Conservation (phyloP, 1,140 invertebrate species). For the Oscheius sp. region DNA sequence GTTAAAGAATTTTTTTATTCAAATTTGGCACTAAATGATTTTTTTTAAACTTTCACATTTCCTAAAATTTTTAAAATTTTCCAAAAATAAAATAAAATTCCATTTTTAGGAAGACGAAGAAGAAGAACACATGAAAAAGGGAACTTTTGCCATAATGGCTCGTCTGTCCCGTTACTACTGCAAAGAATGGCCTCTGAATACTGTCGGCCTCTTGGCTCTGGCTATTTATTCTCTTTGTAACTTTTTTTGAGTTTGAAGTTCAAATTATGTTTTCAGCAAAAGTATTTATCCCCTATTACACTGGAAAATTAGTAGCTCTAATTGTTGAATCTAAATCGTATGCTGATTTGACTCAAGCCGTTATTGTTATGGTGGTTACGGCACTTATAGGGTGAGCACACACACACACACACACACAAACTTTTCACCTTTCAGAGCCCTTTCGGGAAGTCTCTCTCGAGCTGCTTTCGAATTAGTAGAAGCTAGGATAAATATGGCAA, state of each 20-base stretch:
- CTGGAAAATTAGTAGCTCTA: neutral
- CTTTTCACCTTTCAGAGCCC: neutral
- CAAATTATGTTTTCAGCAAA: neutral
- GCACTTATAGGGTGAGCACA: neutral
- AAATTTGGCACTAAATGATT: too few species aligned
- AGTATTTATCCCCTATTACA: neutral
- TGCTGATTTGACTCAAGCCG: neutral
- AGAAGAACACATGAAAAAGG: neutral
- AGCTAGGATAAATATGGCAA: neutral
- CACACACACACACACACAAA: neutral
- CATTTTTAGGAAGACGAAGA: neutral
- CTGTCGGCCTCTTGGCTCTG: neutral
- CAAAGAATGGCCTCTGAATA: neutral
- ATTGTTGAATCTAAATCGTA: neutral
- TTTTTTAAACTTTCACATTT: too few species aligned
- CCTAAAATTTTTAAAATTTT: too few species aligned
- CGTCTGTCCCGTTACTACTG: neutral
- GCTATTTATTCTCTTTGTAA: neutral
- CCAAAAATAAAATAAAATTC: too few species aligned
- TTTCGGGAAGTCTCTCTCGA: neutral
- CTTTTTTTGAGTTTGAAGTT: neutral
- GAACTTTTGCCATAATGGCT: neutral
- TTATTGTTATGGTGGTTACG: neutral
- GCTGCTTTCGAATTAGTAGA: neutral
- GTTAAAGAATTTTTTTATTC: too few species aligned